A percentile compares a stretch with the other conserved stretches of the same genome.
These are phyloP conservation scores for Smutsia temminckii DNA, from an alignment of 2,797 vertebrate genomes.

Conservation along the genomic window DNA sequence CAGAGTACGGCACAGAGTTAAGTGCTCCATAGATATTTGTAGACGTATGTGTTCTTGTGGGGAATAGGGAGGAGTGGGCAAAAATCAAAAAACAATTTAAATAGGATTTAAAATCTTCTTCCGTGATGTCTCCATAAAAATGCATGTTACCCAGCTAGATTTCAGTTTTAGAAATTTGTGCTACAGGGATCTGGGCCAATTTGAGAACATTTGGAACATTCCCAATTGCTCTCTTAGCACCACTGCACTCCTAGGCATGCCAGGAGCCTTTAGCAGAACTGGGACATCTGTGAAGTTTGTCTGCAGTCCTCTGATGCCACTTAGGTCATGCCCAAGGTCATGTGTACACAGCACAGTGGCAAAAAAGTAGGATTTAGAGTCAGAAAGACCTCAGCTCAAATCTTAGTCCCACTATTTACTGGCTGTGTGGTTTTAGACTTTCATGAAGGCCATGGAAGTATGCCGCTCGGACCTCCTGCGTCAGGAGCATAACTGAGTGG, in stretches of 20 bases:
- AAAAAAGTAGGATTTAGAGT: background rate
- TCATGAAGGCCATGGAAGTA: background rate
- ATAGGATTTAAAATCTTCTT: background rate
- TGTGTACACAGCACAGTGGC: background rate
- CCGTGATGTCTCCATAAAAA: constrained; percentile 1
- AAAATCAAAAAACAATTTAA: background rate
- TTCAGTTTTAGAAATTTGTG: constrained; percentile 11
- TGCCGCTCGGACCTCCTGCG: background rate
- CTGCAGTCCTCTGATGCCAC: background rate
- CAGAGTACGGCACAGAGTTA: background rate
- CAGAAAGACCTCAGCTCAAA: constrained; percentile 16
- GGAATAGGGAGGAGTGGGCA: background rate
- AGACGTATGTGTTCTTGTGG: background rate
- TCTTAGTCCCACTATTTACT: background rate
- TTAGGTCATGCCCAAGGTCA: background rate
- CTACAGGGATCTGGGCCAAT: background rate
- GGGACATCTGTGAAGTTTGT: background rate
- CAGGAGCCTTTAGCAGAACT: background rate
- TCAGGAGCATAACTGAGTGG: background rate
- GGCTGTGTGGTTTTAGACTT: background rate
- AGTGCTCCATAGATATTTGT: background rate
- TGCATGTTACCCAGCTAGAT: background rate
- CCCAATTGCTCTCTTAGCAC: background rate
- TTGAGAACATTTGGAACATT: background rate
- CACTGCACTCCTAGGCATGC: background rate